Conservation (phyloP, 1,140 invertebrate species). For the Pogonomyrmex californicus region DNA sequence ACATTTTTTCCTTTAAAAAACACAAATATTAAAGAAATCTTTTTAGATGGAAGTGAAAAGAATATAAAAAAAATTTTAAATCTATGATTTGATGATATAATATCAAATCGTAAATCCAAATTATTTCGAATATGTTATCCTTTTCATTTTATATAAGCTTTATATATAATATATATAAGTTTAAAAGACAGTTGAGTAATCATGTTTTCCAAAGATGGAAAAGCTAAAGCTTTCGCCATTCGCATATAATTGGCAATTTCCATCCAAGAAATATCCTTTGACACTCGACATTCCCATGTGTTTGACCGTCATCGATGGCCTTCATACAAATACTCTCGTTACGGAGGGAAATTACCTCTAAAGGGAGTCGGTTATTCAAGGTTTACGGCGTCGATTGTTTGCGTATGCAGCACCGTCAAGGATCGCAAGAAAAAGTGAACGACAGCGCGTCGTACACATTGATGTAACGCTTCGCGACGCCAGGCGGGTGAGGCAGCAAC, state of each 20-base stretch:
- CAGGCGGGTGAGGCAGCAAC: not conserved
- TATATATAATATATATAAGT: too few relatives aligned
- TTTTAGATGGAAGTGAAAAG: not conserved
- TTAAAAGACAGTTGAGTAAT: not conserved
- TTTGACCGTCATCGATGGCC: not conserved
- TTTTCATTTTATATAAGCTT: too few relatives aligned
- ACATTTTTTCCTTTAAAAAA: not conserved
- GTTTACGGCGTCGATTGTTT: not conserved
- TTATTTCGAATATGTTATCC: too few relatives aligned
- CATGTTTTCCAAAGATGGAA: not conserved
- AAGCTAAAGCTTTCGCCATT: not conserved
- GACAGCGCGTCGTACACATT: not conserved
- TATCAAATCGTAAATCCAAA: too few relatives aligned
- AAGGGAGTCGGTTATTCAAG: not conserved
- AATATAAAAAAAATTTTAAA: not conserved
- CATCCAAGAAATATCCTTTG: not conserved
- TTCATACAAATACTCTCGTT: not conserved
- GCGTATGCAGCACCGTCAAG: not conserved
- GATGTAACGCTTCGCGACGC: not conserved
- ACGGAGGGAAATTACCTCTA: not conserved
- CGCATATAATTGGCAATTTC: constrained; percentile 12
- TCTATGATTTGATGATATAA: not conserved
- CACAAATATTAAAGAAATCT: not conserved
- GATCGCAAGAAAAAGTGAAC: not conserved
- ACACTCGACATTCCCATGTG: not conserved